Conservation (phyloP, 2,888 invertebrate genomes). For the Candidula unifasciata region DNA sequence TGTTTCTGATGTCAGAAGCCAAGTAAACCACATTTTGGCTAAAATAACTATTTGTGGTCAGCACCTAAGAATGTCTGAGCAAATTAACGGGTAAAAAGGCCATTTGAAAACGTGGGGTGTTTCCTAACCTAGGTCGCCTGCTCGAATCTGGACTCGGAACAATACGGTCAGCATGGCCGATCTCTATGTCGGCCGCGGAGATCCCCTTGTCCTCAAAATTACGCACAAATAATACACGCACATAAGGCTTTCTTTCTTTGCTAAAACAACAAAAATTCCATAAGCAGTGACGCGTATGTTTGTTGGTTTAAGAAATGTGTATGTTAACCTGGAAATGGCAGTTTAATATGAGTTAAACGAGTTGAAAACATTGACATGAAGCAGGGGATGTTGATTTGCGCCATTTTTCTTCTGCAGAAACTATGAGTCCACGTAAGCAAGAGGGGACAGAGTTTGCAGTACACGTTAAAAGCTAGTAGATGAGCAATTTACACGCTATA, state of each 20-base stretch:
- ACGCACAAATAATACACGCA: constrained; percentile 17
- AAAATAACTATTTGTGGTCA: neutral
- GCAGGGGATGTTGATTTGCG: constrained; percentile 42
- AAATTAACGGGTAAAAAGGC: neutral
- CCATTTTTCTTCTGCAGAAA: constrained; percentile 48
- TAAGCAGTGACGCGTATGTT: neutral
- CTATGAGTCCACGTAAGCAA: constrained; percentile 47
- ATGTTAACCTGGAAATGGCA: neutral
- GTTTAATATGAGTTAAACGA: neutral
- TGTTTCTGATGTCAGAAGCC: too few relatives aligned
- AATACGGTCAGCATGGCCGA: constrained; percentile 47
- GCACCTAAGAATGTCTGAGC: neutral
- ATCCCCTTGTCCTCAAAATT: constrained; percentile 47
- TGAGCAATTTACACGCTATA: neutral
- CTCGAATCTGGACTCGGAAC: neutral
- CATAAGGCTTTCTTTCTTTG: neutral
- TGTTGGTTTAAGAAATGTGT: neutral
- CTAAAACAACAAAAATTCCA: neutral
- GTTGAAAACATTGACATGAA: neutral
- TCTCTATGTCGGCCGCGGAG: constrained; percentile 49
- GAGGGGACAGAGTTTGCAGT: neutral
- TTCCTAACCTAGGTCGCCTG: constrained; percentile 23
- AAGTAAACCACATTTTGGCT: too few relatives aligned
- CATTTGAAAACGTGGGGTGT: constrained; percentile 23
- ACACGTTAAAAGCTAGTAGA: neutral